A percentile compares a stretch with the other conserved stretches of the same genome.
Evolutionary conservation across 2,113 vertebrate genomes (phyloP).

Genomic region (Entelurus aequoreus): DNA sequence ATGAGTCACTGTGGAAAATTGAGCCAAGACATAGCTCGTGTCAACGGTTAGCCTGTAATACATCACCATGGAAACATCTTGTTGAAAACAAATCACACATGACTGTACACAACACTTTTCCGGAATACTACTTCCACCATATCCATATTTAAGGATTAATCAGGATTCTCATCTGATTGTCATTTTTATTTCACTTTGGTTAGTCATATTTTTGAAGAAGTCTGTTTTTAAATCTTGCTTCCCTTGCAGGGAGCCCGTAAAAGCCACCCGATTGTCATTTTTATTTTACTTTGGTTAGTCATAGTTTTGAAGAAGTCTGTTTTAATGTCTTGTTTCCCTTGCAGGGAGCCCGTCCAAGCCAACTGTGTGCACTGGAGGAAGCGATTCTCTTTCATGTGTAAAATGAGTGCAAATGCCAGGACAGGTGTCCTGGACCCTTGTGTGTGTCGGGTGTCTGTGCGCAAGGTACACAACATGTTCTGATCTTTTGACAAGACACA

Average conservation of each 20-base stretch:
- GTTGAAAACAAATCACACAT: conserved; percentile 3
- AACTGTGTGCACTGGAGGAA: conserved; percentile 92
- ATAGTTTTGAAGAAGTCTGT: neutral
- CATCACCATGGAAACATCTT: conserved; percentile 40
- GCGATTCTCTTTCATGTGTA: conserved; percentile 87
- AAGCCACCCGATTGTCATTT: conserved; percentile 74
- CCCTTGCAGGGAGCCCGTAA: conserved; percentile 80
- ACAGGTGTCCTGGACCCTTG: conserved; percentile 88
- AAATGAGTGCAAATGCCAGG: conserved; percentile 86
- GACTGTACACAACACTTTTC: conserved; percentile 10
- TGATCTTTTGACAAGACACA: neutral
- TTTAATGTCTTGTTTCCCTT: conserved; percentile 13
- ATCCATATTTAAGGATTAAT: neutral
- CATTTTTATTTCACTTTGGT: neutral
- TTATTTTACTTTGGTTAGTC: neutral
- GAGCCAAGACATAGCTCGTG: conserved; percentile 9
- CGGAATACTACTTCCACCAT: neutral
- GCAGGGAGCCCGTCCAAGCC: conserved; percentile 85
- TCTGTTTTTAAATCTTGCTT: conserved; percentile 5
- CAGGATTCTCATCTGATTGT: neutral
- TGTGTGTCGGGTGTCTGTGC: conserved; percentile 87
- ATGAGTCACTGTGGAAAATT: conserved; percentile 34
- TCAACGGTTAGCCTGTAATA: conserved; percentile 14
- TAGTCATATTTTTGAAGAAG: neutral
- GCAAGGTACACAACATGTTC: conserved; percentile 76